Evolutionary conservation across 2,113 vertebrate genomes (phyloP), one percentile per base, ranked within the genome.

Genomic region (Paramisgurnus dabryanus): DNA sequence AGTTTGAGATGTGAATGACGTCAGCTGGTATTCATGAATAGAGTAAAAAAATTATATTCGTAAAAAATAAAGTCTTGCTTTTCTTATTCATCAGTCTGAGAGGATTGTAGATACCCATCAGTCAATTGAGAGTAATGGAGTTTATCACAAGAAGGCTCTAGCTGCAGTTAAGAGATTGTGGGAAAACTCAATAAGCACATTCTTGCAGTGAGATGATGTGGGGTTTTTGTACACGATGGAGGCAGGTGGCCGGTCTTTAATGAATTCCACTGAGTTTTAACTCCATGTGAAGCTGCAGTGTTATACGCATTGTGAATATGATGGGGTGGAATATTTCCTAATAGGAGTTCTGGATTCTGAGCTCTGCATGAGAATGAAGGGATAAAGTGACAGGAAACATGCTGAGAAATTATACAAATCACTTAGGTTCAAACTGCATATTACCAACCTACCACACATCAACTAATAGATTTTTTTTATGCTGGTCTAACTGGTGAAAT

Each of bases 261-360:
- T 86, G 68, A 80, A 82, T 82, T 79, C 72, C 80, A 77, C 39
- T 6, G 60, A 71, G 69, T 74, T 80, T 61, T 83, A 70, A 70
- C 67, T 70, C 55, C 39, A 73, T 58, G 70, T 75, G 61, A 71
- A 77, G 70, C 58, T 58, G n/a, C 17, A 58, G 17, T 58, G 22
- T 81, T 81, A 67, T 41, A 61, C 17, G 34, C 17, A 71, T 47
- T 80, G 58, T 50, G 13, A n/a, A 65, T 67, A 57, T 50, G 73
- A 69, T 68, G 27, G 73, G 22, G 50, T 67, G 40, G n/a, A 0
- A 69, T 47, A 58, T 5, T 43, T 69, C 45, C n/a, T 10, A 34
- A 64, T 40, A 47, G n/a, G 11, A n/a, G 58, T 45, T 22, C 43
- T 34, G 67, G 41, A 41, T 5, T 6, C 10, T 34, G 11, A 55